Percentiles rank a stretch among this genome's conserved stretches.
These are phyloP conservation scores for Patella depressa DNA, from an alignment of 2,888 invertebrate species.

Conservation along the genomic window DNA sequence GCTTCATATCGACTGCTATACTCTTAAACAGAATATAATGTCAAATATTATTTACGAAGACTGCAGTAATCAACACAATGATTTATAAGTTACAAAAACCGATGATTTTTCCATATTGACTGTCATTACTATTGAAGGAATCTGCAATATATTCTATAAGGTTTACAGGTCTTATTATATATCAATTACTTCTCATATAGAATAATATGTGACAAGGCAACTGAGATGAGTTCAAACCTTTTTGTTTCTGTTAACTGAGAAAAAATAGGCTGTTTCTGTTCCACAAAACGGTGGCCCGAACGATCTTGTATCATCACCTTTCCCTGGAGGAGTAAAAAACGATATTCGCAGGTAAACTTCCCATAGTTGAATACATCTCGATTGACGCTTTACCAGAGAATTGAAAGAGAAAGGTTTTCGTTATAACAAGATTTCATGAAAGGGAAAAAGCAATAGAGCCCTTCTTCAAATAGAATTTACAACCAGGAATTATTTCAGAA, in stretches of 20 bases:
- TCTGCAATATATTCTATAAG: background rate
- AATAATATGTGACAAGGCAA: background rate
- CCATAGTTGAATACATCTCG: background rate
- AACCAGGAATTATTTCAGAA: too few relatives aligned
- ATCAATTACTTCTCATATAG: background rate
- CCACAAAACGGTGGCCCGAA: constrained; percentile 92
- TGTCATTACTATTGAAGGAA: background rate
- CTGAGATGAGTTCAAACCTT: constrained; percentile 72
- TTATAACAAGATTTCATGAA: too few relatives aligned
- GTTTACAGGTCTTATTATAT: background rate
- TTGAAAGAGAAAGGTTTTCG: too few relatives aligned
- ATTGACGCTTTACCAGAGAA: too few relatives aligned
- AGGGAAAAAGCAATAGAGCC: too few relatives aligned
- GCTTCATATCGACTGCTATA: constrained; percentile 87
- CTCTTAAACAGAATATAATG: constrained; percentile 73
- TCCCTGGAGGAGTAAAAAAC: constrained; percentile 44
- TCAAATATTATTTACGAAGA: background rate
- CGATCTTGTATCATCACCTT: constrained; percentile 88
- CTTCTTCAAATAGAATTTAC: too few relatives aligned
- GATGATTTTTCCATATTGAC: background rate
- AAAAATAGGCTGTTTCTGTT: constrained; percentile 82
- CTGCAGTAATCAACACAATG: background rate
- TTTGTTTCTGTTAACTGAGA: constrained; percentile 93
- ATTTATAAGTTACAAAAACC: background rate
- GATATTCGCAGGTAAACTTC: background rate